Base-by-base conservation (phyloP, 1,140 invertebrate genomes). In the Drosophila guanche region DNA sequence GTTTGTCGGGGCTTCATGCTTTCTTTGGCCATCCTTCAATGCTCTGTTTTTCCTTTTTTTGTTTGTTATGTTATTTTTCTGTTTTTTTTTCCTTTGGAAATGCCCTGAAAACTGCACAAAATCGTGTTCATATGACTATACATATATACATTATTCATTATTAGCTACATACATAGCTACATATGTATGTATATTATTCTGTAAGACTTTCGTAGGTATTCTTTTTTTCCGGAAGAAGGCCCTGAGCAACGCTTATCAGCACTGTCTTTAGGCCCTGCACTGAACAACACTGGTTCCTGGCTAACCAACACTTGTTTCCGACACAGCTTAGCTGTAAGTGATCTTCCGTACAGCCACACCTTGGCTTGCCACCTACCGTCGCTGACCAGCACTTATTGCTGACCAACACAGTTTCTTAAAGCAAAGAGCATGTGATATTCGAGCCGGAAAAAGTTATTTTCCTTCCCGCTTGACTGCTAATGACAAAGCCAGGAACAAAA, bases 381-480 rank as follows among this genome's bases (percentile, higher is more conserved):
- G 27, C 7, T 29, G 2, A 6, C 27, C 27, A 29, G 33, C 25
- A 51, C 25, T 20, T 1, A 20, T 14, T 20, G 10, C n/a, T 23
- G 22, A 25, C 7, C 48, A 60, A 41, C n/a, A 23, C 7, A 29
- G 7, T 5, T 14, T 1, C 1, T 2, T 0, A 8, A 58, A 33
- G 2, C 1, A 14, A 55, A 73, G 68, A 16, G 68, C 46, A 73
- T 73, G 22, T 6, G 0, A 0, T 40, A 37, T 51, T 68, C 54
- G 23, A 25, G 27, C 7, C 43, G 37, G 51, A 50, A 53, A 6
- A 22, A 42, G 4, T 20, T 45, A 22, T 42, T 68, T 62, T 73
- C 54, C 33, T 56, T 61, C 47, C 43, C 41, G 53, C 63, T 75
- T 74, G 48, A 68, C 71, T 76, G 76, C 76, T 84, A 76, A 76